A percentile compares a stretch with the other conserved stretches of the same genome.
These are phyloP conservation scores for Stomatorhinus ivindoensis DNA, from an alignment of 2,113 vertebrate genomes.

Conservation along the genomic window DNA sequence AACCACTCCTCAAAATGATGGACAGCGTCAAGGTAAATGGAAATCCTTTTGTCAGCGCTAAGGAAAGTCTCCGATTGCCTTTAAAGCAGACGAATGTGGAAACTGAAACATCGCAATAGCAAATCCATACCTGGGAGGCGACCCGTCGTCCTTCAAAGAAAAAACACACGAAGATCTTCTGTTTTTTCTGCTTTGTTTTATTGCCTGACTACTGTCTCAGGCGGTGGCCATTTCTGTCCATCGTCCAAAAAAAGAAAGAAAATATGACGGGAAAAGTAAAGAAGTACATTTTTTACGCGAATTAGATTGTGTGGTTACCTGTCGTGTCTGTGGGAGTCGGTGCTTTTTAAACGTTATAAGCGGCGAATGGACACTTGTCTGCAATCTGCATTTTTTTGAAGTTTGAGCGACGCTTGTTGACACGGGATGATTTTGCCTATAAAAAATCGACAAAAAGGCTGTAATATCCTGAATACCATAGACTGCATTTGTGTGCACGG, in stretches of 20 bases:
- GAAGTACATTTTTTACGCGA: conserved; percentile 41
- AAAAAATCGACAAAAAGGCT: neutral
- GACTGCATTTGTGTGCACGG: conserved; percentile 24
- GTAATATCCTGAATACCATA: neutral
- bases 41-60: neutral
- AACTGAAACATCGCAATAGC: conserved; percentile 26
- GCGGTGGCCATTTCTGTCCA: conserved; percentile 34
- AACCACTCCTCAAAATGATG: conserved; percentile 12
- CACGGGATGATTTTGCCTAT: neutral
- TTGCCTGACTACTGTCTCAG: conserved; percentile 32
- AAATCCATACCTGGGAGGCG: conserved; percentile 35
- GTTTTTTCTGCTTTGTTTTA: conserved; percentile 21
- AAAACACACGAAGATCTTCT: conserved; percentile 15
- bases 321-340: neutral
- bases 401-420: neutral
- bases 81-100: conserved; percentile 47
- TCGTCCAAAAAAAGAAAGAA: conserved; percentile 35
- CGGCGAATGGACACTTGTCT: neutral
- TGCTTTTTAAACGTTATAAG: neutral
- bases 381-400: neutral
- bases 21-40: conserved; percentile 23
- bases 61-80: conserved; percentile 21
- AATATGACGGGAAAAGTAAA: conserved; percentile 30
- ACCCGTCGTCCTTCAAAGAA: conserved; percentile 22
- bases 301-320: neutral